Percentiles rank a stretch among this genome's conserved stretches.
phyloP scores from a whole-genome alignment of 2,888 invertebrate species.

The Boloria euphrosyne region DNA sequence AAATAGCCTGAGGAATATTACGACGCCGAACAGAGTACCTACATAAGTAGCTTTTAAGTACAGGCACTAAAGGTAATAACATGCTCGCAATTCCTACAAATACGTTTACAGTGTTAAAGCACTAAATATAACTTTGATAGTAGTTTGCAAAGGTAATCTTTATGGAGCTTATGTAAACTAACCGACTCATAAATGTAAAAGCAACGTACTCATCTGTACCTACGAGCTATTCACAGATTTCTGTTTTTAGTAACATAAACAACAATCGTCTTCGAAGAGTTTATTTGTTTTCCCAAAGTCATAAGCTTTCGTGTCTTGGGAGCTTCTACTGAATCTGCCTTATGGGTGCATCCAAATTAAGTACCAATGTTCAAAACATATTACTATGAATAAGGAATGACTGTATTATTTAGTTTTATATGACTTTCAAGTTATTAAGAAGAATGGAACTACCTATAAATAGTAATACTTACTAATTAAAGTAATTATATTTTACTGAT shows the following conservation, averaged over 20 bases:
- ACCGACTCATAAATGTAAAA: slow-evolving; percentile 19
- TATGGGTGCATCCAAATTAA: slow-evolving; percentile 9
- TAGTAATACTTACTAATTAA: too few relatives aligned
- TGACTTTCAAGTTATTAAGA: too few relatives aligned
- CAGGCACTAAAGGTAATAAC: slow-evolving; percentile 20
- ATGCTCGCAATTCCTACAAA: not conserved
- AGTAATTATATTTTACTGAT: too few relatives aligned
- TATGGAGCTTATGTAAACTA: slow-evolving; percentile 20
- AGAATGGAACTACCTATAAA: too few relatives aligned
- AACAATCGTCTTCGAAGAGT: slow-evolving; percentile 23
- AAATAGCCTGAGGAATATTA: slow-evolving; percentile 39
- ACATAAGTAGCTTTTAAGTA: slow-evolving; percentile 17
- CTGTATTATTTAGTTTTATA: not conserved
- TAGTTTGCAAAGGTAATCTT: slow-evolving; percentile 3
- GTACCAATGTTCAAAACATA: not conserved
- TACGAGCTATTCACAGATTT: slow-evolving; percentile 39
- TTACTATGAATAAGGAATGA: not conserved
- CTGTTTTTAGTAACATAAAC: slow-evolving; percentile 34
- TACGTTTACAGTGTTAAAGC: not conserved
- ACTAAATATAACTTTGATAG: slow-evolving; percentile 10
- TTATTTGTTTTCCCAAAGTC: slow-evolving; percentile 22
- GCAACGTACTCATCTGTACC: slow-evolving; percentile 9
- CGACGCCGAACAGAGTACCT: slow-evolving; percentile 16
- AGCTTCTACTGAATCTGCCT: slow-evolving; percentile 13
- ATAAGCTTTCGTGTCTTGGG: slow-evolving; percentile 28